Evolutionary conservation across 92 coral and sea anemone genomes (phyloP).

Genomic region (Hydrozoanthus gracilis): DNA sequence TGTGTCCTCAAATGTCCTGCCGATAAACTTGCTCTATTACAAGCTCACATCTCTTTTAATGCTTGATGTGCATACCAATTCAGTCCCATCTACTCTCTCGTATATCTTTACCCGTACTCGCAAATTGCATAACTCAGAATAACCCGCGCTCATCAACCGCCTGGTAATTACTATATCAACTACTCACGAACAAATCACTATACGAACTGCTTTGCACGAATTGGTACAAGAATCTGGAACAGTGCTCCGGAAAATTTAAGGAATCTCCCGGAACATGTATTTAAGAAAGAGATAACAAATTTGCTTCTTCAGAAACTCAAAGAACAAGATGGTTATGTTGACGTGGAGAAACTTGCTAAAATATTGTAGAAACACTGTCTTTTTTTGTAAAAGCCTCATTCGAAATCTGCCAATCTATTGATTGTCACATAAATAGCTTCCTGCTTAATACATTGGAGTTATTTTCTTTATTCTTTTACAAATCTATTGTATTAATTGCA

Average conservation of each 20-base stretch:
- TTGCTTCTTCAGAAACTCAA: conserved; percentile 13
- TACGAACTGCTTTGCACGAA: conserved; percentile 2
- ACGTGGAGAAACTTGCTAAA: conserved; percentile 8
- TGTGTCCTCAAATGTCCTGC: conserved; percentile 42
- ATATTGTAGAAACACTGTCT: neutral
- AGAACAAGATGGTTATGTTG: conserved; percentile 35
- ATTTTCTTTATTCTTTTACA: too few species aligned
- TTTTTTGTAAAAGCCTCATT: too few species aligned
- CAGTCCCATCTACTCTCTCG: conserved; percentile 46
- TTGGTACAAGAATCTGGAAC: conserved; percentile 16
- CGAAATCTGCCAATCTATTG: too few species aligned
- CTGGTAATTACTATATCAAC: conserved; percentile 29
- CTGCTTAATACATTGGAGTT: too few species aligned
- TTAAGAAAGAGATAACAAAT: conserved; percentile 16
- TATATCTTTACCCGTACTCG: conserved; percentile 39
- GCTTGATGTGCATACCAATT: conserved; percentile 54
- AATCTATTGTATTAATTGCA: too few species aligned
- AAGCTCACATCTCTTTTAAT: conserved; percentile 20
- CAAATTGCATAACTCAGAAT: conserved; percentile 24
- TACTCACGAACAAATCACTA: conserved; percentile 25
- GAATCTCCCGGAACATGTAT: conserved; percentile 19
- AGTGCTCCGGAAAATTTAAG: conserved; percentile 31
- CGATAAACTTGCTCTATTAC: conserved; percentile 35
- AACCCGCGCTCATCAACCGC: neutral
- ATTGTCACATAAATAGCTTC: too few species aligned